phyloP scores from a whole-genome alignment of 2,113 vertebrate species.

The Callionymus lyra region DNA sequence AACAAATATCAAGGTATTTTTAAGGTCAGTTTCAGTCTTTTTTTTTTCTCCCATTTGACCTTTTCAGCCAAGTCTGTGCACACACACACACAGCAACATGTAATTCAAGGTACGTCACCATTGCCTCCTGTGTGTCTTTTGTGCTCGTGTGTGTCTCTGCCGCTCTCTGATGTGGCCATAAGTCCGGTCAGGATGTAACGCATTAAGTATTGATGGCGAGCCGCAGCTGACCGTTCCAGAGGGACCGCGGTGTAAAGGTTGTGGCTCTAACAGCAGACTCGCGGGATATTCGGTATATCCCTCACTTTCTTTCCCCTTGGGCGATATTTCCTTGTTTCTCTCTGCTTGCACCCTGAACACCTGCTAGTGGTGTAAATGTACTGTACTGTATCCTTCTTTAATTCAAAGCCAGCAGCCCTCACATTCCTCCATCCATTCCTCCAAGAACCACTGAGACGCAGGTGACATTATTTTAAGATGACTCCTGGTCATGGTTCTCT shows the following conservation, averaged over 20 bases:
- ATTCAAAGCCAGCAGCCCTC: too few species aligned
- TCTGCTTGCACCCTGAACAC: conserved; percentile 7
- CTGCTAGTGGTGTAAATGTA: conserved; percentile 21
- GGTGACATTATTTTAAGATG: too few species aligned
- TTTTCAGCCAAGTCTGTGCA: conserved; percentile 8
- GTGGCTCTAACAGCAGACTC: conserved; percentile 32
- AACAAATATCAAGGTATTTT: too few species aligned
- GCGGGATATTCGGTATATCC: conserved; percentile 17
- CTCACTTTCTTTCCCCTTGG: conserved; percentile 23
- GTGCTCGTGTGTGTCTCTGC: conserved; percentile 1
- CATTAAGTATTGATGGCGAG: conserved; percentile 48
- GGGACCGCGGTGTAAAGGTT: conserved; percentile 41
- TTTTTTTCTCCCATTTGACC: conserved; percentile 15
- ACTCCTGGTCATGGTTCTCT: too few species aligned
- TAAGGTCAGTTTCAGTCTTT: too few species aligned
- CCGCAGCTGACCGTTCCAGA: conserved; percentile 19
- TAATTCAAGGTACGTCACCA: not conserved
- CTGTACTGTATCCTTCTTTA: conserved; percentile 13
- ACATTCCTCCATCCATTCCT: too few species aligned
- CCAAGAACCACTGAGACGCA: not conserved
- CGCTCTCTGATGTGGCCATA: conserved; percentile 7
- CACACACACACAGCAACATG: not conserved
- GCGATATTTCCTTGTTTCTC: conserved; percentile 9
- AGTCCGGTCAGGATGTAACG: conserved; percentile 22
- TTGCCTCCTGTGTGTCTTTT: conserved; percentile 7